phyloP scores from a whole-genome alignment of 35 echinoderm and acorn worm species.

The Strongylocentrotus purpuratus region DNA sequence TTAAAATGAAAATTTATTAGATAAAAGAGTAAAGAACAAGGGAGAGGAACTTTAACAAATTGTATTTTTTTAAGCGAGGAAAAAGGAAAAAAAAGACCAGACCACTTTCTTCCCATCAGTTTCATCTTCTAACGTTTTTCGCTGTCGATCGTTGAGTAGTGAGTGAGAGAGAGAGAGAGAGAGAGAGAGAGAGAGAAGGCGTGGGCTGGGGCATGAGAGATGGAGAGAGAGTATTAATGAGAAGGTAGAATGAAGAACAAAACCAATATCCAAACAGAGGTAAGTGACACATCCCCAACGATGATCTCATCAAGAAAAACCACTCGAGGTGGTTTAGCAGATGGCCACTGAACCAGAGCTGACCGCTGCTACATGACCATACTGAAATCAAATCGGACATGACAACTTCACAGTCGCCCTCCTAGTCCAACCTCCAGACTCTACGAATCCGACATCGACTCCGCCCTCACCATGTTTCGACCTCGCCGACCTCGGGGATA shows the following conservation, averaged over 20 bases:
- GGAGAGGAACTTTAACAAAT: background rate
- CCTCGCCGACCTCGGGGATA: no score
- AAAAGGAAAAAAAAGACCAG: no score
- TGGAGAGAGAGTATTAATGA: no score
- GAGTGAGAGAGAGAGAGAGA: background rate
- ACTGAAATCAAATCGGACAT: constrained; percentile 17
- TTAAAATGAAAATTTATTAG: background rate
- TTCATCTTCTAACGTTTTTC: no score
- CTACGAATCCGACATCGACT: no score
- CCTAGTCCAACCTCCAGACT: no score
- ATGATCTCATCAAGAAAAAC: constrained; percentile 44
- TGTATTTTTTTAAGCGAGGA: background rate
- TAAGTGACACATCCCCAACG: background rate
- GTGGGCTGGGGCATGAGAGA: no score
- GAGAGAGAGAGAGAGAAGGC: background rate
- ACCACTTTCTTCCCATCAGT: no score
- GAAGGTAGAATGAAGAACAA: no score
- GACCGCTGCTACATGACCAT: background rate
- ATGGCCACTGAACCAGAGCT: constrained; percentile 11
- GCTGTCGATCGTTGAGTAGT: no score
- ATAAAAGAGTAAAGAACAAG: background rate
- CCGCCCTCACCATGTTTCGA: no score
- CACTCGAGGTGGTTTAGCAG: background rate
- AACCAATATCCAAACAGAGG: background rate
- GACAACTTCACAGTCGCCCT: background rate